These are phyloP conservation scores for Fratercula arctica DNA, from an alignment of 2,797 vertebrate species.

Conservation along the genomic window DNA sequence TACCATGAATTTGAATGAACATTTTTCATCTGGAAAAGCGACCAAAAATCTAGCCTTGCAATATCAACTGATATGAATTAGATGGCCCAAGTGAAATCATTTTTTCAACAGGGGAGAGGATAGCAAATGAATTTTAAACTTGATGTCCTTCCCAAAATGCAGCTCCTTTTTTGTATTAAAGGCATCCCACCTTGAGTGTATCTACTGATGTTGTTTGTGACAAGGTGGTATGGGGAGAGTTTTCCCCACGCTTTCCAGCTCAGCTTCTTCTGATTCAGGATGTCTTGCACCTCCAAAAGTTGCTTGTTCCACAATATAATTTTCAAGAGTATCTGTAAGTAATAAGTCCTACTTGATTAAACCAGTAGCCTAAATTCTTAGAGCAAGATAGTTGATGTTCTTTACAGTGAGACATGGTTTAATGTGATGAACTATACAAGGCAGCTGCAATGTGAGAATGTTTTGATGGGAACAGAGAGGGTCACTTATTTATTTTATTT, in stretches of 20 bases:
- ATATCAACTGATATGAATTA: not conserved
- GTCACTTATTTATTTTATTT: not conserved
- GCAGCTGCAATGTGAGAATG: not conserved
- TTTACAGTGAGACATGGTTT: not conserved
- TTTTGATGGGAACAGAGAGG: not conserved
- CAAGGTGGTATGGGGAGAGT: not conserved
- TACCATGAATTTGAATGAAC: not conserved
- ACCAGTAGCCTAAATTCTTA: not conserved
- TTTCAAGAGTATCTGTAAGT: not conserved
- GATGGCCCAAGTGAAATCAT: not conserved
- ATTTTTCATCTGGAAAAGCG: not conserved
- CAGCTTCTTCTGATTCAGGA: not conserved
- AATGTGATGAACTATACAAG: not conserved
- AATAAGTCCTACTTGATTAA: not conserved
- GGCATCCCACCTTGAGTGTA: not conserved
- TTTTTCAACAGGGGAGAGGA: not conserved
- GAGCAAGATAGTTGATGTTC: not conserved
- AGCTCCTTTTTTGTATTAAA: not conserved
- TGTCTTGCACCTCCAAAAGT: not conserved
- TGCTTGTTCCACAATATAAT: not conserved
- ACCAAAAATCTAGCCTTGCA: not conserved
- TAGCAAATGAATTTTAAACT: not conserved
- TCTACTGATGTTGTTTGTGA: not conserved
- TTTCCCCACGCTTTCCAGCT: not conserved
- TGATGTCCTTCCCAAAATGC: not conserved